Conservation (phyloP, 2,797 vertebrate species). For the Avahi laniger region DNA sequence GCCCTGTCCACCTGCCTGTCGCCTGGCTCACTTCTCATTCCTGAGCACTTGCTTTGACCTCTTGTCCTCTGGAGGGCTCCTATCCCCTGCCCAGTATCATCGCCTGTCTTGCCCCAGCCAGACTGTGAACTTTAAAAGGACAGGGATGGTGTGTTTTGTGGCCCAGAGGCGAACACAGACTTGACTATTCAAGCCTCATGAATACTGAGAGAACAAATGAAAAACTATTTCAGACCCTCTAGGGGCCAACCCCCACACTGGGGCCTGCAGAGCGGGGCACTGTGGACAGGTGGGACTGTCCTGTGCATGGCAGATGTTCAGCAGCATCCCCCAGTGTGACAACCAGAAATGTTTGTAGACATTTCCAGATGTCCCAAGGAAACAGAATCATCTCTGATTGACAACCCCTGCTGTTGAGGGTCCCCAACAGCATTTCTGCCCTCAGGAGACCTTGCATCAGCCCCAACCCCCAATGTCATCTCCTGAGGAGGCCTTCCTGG, state of each 20-base stretch:
- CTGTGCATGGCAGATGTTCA: not conserved
- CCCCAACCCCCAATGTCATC: not conserved
- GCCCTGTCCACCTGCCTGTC: not conserved
- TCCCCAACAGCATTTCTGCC: too few species aligned
- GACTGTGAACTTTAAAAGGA: not conserved
- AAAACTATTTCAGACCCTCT: rapidly evolving
- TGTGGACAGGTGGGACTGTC: not conserved
- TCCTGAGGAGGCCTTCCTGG: not conserved
- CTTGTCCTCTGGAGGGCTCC: not conserved
- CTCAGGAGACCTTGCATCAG: not conserved
- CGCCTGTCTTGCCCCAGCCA: not conserved
- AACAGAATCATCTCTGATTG: not conserved
- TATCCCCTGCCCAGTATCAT: not conserved
- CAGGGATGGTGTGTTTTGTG: too few species aligned
- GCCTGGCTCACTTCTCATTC: not conserved
- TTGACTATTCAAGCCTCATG: not conserved
- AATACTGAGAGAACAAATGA: not conserved
- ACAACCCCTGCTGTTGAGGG: not conserved
- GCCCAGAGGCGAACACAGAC: not conserved
- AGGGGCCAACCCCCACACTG: not conserved
- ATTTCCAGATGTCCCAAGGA: not conserved
- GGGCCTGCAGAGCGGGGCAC: too few species aligned
- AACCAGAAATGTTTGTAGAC: not conserved
- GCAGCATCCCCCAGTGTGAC: not conserved
- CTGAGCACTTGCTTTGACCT: not conserved